Evolutionary conservation across 2,113 vertebrate genomes (phyloP).

Genomic region (Sinocyclocheilus maitianheensis): DNA sequence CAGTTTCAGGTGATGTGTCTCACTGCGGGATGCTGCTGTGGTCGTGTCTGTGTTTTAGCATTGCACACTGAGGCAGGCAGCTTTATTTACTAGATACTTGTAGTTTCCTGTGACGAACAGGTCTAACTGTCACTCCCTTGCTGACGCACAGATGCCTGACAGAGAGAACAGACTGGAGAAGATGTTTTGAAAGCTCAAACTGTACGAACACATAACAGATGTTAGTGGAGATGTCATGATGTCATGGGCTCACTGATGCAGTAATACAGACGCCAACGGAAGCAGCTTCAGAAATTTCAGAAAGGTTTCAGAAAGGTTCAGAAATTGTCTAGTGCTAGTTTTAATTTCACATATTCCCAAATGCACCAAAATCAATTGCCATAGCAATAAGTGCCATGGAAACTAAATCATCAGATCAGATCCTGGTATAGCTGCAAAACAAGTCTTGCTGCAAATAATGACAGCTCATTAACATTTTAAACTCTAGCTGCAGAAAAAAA

Average conservation of each 20-base stretch:
- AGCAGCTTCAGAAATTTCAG: neutral
- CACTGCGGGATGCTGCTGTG: neutral
- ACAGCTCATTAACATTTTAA: neutral
- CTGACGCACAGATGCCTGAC: slow-evolving; percentile 25
- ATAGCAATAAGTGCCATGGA: slow-evolving; percentile 21
- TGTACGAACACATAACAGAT: neutral
- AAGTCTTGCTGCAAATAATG: neutral
- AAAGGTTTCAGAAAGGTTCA: neutral
- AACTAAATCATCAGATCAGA: neutral
- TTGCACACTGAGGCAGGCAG: slow-evolving; percentile 1
- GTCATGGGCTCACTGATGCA: neutral
- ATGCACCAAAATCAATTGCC: neutral
- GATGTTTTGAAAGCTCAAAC: neutral
- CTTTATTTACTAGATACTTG: slow-evolving; percentile 40
- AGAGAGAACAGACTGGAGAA: neutral
- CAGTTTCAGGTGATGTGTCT: neutral
- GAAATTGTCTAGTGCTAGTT: neutral
- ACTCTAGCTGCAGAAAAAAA: neutral
- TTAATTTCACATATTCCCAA: neutral
- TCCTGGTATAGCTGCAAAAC: neutral
- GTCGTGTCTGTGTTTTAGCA: neutral
- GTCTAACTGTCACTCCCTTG: slow-evolving; percentile 27
- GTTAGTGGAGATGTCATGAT: neutral
- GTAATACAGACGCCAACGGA: neutral
- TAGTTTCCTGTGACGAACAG: slow-evolving; percentile 53